Base-by-base conservation (phyloP, 2,113 vertebrate genomes). In the Asarcornis scutulata region DNA sequence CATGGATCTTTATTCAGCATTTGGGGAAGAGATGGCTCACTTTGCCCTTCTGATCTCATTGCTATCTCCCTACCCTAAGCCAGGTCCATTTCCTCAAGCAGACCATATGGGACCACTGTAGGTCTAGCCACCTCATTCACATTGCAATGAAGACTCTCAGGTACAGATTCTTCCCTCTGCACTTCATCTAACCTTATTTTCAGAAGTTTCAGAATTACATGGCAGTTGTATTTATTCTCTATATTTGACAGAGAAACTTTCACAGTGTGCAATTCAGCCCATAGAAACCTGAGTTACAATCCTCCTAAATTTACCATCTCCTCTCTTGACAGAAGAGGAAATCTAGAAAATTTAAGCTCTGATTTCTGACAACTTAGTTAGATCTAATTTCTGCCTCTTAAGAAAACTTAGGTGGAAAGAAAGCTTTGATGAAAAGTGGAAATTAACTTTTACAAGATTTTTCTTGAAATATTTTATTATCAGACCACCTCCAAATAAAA, bases 401-500 rank as follows among this genome's bases (percentile, higher is more conserved):
- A 64, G n/a, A 82, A 93, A 69, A 79, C 58, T 73, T 69, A 55
- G 76, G 7, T 36, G 20, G 46, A 71, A 95, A 82, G 53, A 83
- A 96, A 71, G 17, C 13, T 85, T 77, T 67, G 36, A 67, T 69
- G 34, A 79, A 83, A 95, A 44, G 17, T 44, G 44, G 46, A 48
- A 11, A 48, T 48, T 0, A 83, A 58, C 21, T 77, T 89, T 31
- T 78, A 48, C 34, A 40, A 68, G 3, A 87, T 58, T 78, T 73
- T 68, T 92, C 18, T 58, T 66, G 34, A 78, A 21, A 42, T 53
- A 66, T 56, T 91, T 73, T 62, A 53, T 17, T 93, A 56, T 74
- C 44, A 77, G 15, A 52, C 53, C 52, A 86, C 14, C 17, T 59
- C 69, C 82, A 92, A 93, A 62, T 91, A 91, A 91, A 95, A 76